Conservation (phyloP, 2,888 invertebrate species). For the Phyto melanocephala region DNA sequence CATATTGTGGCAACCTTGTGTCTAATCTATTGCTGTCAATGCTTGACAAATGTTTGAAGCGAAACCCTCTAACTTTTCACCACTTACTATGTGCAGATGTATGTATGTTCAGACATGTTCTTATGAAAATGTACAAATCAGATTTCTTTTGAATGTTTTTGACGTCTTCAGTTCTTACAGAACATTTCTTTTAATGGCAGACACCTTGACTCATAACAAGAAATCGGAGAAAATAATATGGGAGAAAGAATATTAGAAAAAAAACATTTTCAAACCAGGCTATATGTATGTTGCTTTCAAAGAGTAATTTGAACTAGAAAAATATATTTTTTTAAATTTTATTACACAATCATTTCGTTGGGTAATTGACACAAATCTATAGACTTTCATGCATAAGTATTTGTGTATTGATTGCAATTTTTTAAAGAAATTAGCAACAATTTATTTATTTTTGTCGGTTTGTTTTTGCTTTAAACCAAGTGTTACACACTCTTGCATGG, state of each 20-base stretch:
- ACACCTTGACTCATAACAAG: conserved; percentile 52
- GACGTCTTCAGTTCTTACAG: not conserved
- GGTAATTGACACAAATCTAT: conserved; percentile 54
- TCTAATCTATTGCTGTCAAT: conserved; percentile 28
- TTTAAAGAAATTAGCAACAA: conserved; percentile 53
- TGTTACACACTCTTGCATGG: conserved; percentile 4
- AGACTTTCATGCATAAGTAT: not conserved
- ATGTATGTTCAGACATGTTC: not conserved
- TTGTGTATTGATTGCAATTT: not conserved
- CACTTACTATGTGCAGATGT: no score
- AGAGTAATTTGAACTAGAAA: conserved; percentile 51
- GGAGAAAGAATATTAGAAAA: not conserved
- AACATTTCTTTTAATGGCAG: conserved; percentile 18
- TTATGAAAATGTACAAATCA: not conserved
- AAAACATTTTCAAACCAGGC: conserved; percentile 11
- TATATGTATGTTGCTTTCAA: conserved; percentile 5
- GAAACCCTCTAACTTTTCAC: conserved; percentile 53
- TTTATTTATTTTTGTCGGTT: not conserved
- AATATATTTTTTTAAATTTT: not conserved
- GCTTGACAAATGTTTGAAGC: not conserved
- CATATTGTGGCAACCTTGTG: conserved; percentile 36
- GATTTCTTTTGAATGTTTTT: conserved; percentile 29
- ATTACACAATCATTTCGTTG: conserved; percentile 47
- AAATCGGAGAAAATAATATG: not conserved
- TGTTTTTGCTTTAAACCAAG: not conserved